Evolutionary conservation across 2,113 vertebrate genomes (phyloP).

Genomic region (Cyphomyrus discorhynchus): DNA sequence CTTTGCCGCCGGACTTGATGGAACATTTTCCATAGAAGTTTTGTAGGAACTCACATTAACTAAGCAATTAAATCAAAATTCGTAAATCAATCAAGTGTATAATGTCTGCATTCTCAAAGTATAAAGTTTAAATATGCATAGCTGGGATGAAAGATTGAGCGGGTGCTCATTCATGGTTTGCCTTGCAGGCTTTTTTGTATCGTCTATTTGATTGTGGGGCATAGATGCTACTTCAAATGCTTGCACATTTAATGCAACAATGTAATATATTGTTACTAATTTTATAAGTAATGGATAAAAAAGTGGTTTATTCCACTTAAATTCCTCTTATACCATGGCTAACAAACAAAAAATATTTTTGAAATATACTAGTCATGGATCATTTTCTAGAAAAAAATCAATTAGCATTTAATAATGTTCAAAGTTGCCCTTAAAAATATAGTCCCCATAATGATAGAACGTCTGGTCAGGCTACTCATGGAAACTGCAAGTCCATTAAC

Average conservation of each 20-base stretch:
- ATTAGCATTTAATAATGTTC: neutral
- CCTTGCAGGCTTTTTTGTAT: neutral
- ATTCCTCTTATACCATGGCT: neutral
- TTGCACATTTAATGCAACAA: neutral
- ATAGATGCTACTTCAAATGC: neutral
- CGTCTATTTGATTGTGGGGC: neutral
- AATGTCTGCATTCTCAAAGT: neutral
- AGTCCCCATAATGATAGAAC: neutral
- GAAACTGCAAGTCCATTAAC: neutral
- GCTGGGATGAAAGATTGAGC: neutral
- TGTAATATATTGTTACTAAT: neutral
- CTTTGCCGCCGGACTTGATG: neutral
- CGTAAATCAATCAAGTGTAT: neutral
- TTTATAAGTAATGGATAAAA: neutral
- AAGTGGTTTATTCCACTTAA: neutral
- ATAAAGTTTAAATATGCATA: neutral
- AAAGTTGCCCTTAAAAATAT: neutral
- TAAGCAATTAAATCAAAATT: neutral
- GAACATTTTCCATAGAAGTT: neutral
- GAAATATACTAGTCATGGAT: neutral
- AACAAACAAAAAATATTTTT: no score
- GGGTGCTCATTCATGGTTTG: neutral
- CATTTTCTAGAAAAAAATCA: neutral
- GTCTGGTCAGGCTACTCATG: neutral
- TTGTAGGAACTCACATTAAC: neutral